A percentile compares a stretch with the other conserved stretches of the same genome.
Conservation (phyloP, 2,888 invertebrate species). For the Abrostola tripartita region DNA sequence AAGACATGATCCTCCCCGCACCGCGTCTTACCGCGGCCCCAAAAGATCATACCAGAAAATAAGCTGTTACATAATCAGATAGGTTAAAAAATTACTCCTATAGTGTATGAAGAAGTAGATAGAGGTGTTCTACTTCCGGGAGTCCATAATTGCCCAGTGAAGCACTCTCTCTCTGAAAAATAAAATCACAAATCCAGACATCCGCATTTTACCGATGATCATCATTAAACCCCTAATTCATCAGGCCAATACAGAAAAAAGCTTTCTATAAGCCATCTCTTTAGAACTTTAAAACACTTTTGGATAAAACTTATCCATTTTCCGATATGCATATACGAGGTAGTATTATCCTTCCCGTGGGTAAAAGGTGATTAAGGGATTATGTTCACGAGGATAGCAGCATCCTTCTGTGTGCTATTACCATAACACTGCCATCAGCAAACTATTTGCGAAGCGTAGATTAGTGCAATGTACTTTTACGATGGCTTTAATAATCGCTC, state of each 20-base stretch:
- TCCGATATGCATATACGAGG: not conserved
- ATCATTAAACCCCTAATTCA: no score
- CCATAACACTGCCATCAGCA: constrained; percentile 4
- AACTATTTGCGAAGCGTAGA: constrained; percentile 5
- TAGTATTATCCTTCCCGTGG: not conserved
- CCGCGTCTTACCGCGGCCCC: no score
- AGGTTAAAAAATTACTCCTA: no score
- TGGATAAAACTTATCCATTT: not conserved
- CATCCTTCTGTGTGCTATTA: not conserved
- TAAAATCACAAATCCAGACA: no score
- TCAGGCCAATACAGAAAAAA: not conserved
- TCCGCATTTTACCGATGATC: no score
- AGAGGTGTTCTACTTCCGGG: no score
- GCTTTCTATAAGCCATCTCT: not conserved
- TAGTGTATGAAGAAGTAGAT: no score
- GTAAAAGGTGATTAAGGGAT: constrained; percentile 5
- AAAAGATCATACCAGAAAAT: no score
- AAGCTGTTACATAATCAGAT: no score
- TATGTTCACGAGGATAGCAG: not conserved
- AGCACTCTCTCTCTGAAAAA: no score
- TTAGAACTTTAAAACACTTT: not conserved
- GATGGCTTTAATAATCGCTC: not conserved
- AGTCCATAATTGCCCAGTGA: no score
- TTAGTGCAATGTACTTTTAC: constrained; percentile 1
- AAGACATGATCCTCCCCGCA: no score